Evolutionary conservation across 2,888 invertebrate species (phyloP).

Genomic region (Myopa tessellatipennis): DNA sequence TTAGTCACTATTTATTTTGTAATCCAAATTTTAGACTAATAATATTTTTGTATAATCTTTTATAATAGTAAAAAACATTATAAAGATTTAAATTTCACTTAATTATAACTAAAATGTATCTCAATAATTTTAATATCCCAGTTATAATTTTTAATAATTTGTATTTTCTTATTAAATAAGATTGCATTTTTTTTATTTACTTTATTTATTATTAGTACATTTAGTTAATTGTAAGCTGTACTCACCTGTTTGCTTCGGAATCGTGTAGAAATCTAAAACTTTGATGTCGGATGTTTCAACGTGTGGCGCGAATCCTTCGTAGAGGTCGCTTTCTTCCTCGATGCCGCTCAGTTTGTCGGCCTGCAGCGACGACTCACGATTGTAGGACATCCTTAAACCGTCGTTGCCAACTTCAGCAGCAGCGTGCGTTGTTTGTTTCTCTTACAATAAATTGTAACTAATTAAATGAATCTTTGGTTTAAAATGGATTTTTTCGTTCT

Average conservation of each 20-base stretch:
- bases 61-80: neutral
- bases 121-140: neutral
- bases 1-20: too few relatives aligned
- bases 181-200: too few relatives aligned
- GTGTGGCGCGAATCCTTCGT: conserved; percentile 83
- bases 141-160: neutral
- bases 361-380: conserved; percentile 65
- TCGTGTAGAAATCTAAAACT: conserved; percentile 63
- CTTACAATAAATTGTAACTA: too few relatives aligned
- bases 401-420: neutral
- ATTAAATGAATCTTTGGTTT: conserved; percentile 37
- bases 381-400: conserved; percentile 61
- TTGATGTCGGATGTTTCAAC: conserved; percentile 85
- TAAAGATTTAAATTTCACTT: neutral
- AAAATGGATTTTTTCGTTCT: conserved; percentile 31
- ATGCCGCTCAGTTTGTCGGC: conserved; percentile 80
- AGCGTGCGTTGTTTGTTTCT: too few relatives aligned
- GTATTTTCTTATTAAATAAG: too few relatives aligned
- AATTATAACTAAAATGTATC: neutral
- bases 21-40: too few relatives aligned
- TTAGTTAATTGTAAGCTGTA: conserved; percentile 15
- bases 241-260: conserved; percentile 66
- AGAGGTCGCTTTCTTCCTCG: conserved; percentile 81
- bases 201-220: too few relatives aligned
- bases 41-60: neutral